phyloP scores from a whole-genome alignment of 2,113 vertebrate species.

The Tachycineta bicolor region DNA sequence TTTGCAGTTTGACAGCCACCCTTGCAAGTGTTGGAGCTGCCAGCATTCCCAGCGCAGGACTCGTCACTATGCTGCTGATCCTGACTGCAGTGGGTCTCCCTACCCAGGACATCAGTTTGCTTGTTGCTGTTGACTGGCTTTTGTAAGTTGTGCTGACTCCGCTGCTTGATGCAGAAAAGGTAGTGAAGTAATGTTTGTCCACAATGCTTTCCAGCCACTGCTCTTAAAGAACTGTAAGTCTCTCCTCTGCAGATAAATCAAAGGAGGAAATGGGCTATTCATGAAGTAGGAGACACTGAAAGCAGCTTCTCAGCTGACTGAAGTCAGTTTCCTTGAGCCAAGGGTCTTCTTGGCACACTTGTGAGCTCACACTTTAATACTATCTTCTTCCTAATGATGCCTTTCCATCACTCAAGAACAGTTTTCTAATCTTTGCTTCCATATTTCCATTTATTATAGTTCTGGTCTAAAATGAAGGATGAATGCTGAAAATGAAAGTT shows the following conservation, averaged over 20 bases:
- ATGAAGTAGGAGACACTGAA: neutral
- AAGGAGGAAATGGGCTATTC: neutral
- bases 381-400: neutral
- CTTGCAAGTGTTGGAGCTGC: slow-evolving; percentile 95
- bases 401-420: neutral
- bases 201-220: neutral
- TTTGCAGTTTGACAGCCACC: slow-evolving; percentile 91
- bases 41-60: slow-evolving; percentile 95
- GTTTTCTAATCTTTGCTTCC: neutral
- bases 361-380: rapidly evolving
- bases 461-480: neutral
- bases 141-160: slow-evolving; percentile 83
- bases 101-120: slow-evolving; percentile 96
- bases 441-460: neutral
- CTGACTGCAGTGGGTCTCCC: slow-evolving; percentile 96
- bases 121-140: slow-evolving; percentile 98
- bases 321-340: neutral
- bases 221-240: neutral
- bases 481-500: neutral
- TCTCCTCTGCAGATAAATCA: neutral
- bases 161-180: neutral
- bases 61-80: slow-evolving; percentile 98
- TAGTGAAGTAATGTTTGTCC: neutral
- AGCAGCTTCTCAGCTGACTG: neutral
- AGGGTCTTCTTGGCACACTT: neutral